Evolutionary conservation across 2,888 invertebrate species (phyloP).

Genomic region (Diabrotica balteata): DNA sequence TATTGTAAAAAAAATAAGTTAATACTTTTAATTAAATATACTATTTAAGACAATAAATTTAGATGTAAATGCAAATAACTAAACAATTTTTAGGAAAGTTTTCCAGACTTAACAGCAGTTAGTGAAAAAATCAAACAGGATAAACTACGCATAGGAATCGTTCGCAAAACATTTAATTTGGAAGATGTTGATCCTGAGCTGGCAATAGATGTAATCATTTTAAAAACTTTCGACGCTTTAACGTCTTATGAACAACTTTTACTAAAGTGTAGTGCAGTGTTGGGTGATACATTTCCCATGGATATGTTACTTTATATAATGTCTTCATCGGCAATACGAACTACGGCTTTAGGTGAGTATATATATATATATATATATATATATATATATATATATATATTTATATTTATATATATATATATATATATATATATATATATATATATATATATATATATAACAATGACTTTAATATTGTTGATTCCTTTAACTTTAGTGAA

Average conservation of each 20-base stretch:
- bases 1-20: too few species aligned
- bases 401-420: too few species aligned
- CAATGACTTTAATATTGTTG: too few species aligned
- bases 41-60: too few species aligned
- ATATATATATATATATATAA: too few species aligned
- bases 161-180: conserved; percentile 61
- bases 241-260: conserved; percentile 70
- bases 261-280: conserved; percentile 69
- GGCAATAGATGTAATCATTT: conserved; percentile 67
- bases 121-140: conserved; percentile 39
- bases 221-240: conserved; percentile 71
- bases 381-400: too few species aligned
- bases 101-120: conserved; percentile 40
- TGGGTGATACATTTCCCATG: conserved; percentile 70
- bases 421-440: too few species aligned
- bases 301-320: conserved; percentile 67
- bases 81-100: conserved; percentile 43
- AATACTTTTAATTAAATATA: too few species aligned
- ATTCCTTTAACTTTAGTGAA: too few species aligned
- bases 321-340: conserved; percentile 60
- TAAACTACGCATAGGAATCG: conserved; percentile 61
- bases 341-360: conserved; percentile 65
- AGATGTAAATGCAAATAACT: background rate
- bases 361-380: too few species aligned
- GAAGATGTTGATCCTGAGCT: conserved; percentile 65